Conservation (phyloP, 2,797 vertebrate species). For the Eulemur albifrons region DNA sequence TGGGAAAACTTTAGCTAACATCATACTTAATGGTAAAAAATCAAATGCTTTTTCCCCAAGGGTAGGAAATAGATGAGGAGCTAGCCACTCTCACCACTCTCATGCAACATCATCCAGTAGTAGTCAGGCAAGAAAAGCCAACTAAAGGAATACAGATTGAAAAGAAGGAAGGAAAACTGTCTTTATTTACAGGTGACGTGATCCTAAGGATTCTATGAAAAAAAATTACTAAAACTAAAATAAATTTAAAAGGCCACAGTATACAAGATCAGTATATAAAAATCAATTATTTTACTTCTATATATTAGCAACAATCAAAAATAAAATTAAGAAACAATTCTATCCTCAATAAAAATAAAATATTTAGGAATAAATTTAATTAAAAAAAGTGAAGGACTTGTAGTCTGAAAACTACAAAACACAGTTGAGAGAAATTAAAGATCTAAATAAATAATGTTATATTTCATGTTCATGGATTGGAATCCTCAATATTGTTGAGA, state of each 20-base stretch:
- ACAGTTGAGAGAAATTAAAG: background rate
- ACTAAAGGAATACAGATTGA: background rate
- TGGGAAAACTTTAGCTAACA: background rate
- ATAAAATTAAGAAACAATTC: background rate
- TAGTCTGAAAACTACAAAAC: background rate
- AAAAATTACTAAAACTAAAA: background rate
- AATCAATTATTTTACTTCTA: background rate
- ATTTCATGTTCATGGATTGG: background rate
- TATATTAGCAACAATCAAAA: background rate
- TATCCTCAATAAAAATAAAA: background rate
- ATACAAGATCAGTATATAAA: background rate
- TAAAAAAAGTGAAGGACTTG: background rate
- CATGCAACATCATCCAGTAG: background rate
- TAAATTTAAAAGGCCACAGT: background rate
- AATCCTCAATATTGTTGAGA: background rate
- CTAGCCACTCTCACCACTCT: background rate
- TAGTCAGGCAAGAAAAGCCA: background rate
- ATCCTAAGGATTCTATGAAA: background rate
- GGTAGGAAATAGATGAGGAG: background rate
- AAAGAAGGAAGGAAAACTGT: background rate
- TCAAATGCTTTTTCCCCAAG: background rate
- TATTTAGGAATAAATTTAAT: background rate
- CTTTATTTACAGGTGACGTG: background rate
- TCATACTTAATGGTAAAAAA: background rate
- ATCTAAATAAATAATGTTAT: background rate